Base-by-base conservation (phyloP, 2,797 vertebrate genomes). In the Typhlichthys eigenmanni region DNA sequence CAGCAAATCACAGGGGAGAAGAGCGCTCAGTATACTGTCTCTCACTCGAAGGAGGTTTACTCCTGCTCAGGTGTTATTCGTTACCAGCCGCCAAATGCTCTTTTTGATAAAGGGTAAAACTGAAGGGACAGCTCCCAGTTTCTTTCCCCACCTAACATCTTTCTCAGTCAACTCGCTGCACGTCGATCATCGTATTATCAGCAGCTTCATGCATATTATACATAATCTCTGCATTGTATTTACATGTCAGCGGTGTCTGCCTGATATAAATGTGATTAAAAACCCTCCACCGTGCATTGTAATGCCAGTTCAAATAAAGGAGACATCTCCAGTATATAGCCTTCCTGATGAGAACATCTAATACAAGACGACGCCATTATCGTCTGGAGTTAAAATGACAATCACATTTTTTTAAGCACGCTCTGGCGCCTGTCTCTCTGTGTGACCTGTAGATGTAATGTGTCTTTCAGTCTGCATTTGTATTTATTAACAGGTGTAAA, bases 1-100 rank as follows among this genome's bases (percentile, higher is more conserved):
- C 69, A 80, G 80, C 75, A 88, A 91, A 90, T 91, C 87, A 85
- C 83, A 85, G 80, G 85, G 84, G 86, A 89, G 80, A 78, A 85
- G 68, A 13, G 76, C 16, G 38, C 76, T 80, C 75, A 76, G 75
- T 72, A 29, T 29, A 76, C 80, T 79, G 77, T 76, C 78, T 81
- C 82, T 78, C 75, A 85, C 80, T 75, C 29, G 2, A 76, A 69
- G 73, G 78, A 86, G 76, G 63, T 76, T 81, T 70, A 58, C 72
- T 82, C 73, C 68, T 71, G 71, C 75, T 79, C 75, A 72, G 75
- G 72, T 83, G 73, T 59, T 78, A 61, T 66, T 82, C 76, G 70
- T 78, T 82, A 82, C 82, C 77, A 72, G 80, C 70, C 74, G 67
- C 66, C 66, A 74, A 82, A 82, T 81, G 79, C 84, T 74, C 74